A percentile compares a stretch with the other conserved stretches of the same genome.
Conservation (phyloP, 2,797 vertebrate genomes). For the Arnoldichthys spilopterus region DNA sequence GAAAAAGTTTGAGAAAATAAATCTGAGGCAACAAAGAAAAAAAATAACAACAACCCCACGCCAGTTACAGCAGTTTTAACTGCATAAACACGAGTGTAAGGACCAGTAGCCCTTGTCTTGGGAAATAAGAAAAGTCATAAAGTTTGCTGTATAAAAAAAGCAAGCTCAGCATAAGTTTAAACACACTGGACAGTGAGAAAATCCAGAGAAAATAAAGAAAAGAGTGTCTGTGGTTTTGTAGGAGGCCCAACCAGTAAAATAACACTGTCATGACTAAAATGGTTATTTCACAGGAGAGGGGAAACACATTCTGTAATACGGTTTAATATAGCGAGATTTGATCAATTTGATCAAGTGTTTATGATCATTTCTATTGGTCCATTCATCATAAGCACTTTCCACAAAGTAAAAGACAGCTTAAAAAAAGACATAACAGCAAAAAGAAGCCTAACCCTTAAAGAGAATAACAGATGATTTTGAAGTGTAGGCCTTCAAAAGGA, state of each 20-base stretch:
- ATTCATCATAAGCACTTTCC: neutral
- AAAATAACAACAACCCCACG: conserved; percentile 12
- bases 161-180: conserved; percentile 1
- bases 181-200: neutral
- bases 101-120: conserved; percentile 19
- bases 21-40: conserved; percentile 17
- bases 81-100: conserved; percentile 17
- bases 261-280: too few relatives aligned
- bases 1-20: conserved; percentile 26
- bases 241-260: neutral
- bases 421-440: neutral
- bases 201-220: neutral
- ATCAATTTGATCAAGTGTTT: neutral
- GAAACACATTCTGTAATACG: too few relatives aligned
- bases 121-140: conserved; percentile 1
- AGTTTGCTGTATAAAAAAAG: neutral
- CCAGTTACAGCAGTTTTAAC: conserved; percentile 26
- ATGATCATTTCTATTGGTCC: neutral
- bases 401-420: neutral
- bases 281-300: too few relatives aligned
- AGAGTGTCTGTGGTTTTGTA: neutral
- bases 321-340: too few relatives aligned
- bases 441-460: neutral
- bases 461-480: neutral
- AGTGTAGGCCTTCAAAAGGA: neutral